These are phyloP conservation scores for Cyphomyrus discorhynchus DNA, from an alignment of 2,113 vertebrate genomes.

Conservation along the genomic window DNA sequence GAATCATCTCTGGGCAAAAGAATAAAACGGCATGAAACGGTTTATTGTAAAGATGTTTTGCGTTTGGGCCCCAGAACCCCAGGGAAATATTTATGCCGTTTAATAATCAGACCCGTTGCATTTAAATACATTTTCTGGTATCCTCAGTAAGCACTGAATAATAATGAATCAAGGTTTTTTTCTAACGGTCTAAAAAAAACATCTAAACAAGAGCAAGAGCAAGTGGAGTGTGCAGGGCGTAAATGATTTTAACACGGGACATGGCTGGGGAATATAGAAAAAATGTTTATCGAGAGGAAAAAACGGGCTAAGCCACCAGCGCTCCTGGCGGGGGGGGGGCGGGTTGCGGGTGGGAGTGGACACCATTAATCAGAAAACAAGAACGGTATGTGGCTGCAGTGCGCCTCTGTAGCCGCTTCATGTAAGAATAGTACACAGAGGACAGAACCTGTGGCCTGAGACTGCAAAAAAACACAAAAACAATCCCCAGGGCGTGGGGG, in stretches of 20 bases:
- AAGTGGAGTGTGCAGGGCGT: neutral
- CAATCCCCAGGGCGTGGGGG: neutral
- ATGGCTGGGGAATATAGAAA: neutral
- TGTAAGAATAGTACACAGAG: neutral
- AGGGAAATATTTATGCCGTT: neutral
- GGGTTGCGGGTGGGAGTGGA: too few relatives aligned
- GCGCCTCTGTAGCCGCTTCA: neutral
- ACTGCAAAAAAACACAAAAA: neutral
- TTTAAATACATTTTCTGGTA: constrained; percentile 8
- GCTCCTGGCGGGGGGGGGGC: too few relatives aligned
- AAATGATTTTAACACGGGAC: neutral
- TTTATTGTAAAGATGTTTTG: neutral
- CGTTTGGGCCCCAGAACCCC: neutral
- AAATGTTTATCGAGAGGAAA: neutral
- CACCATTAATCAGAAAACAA: too few relatives aligned
- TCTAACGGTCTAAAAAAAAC: neutral
- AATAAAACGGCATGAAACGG: constrained; percentile 21
- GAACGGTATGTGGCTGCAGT: neutral
- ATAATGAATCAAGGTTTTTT: constrained; percentile 5
- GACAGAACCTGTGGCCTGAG: neutral
- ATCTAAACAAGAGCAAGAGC: constrained; percentile 1
- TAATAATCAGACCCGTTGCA: constrained; percentile 13
- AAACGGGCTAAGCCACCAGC: neutral
- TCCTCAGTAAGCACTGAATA: constrained; percentile 6
- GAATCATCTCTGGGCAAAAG: neutral